Evolutionary conservation across 2,113 vertebrate genomes (phyloP), one percentile per base, ranked within the genome.

Genomic region (Hyla sarda): DNA sequence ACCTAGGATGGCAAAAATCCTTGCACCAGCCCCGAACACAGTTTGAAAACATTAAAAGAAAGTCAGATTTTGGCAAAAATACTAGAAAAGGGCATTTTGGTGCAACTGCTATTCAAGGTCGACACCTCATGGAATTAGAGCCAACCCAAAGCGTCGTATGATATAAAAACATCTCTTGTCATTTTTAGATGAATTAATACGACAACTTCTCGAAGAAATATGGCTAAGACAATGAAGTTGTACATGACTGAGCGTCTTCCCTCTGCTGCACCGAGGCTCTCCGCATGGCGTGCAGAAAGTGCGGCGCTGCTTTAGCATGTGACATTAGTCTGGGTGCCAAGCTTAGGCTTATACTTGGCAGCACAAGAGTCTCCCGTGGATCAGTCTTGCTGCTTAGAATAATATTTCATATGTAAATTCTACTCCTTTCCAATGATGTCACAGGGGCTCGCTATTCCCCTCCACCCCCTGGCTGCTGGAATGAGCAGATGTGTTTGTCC

Each of bases 331-430:
- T 86, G 84, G 65, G 84, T 71, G 78, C 84, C 50, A 69, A 80
- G 77, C 75, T 45, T 60, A n/a, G 76, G 75, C 65, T 86, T 72
- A 54, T 72, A 86, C 76, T 86, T 86, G 84, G 84, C 84, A 86
- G 76, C 47, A 32, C 41, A 80, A 45, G 84, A 72, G 58, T 86
- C 84, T 86, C 84, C 76, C 32, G 84, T 48, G 65, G 84, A 80
- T 86, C 84, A 81, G 62, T 56, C 62, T 80, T 73, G 62, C 84
- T 81, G 84, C 76, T 86, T 86, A 81, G 84, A 78, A 86, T 86
- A 86, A 86, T 86, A 86, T 86, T 86, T 86, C 76, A 86, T 86
- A 86, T 86, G 84, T 86, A 86, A 86, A 86, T 86, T 71, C 34
- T 72, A 72, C 76, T 86, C 50, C 65, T 81, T 86, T 72, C 76